Percentiles rank a stretch among this genome's conserved stretches.
Conservation (phyloP, 2,113 vertebrate species). For the Oenanthe melanoleuca region DNA sequence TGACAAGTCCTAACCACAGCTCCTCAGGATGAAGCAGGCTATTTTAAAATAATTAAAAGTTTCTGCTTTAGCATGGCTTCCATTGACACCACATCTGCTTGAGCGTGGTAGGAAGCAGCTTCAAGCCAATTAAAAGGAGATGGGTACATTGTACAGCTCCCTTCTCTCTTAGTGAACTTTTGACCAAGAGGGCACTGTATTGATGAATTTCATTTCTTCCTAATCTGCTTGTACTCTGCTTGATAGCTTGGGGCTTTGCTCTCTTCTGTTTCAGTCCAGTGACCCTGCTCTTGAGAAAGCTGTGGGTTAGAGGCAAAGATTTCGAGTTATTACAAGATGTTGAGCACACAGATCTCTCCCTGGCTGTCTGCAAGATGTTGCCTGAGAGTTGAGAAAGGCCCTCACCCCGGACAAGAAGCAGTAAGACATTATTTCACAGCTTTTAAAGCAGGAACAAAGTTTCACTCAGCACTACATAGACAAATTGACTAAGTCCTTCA, state of each 20-base stretch:
- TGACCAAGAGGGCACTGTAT: slow-evolving; percentile 28
- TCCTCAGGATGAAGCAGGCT: neutral
- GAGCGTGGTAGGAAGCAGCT: neutral
- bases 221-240: slow-evolving; percentile 49
- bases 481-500: neutral
- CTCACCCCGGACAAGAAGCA: neutral
- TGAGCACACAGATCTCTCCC: neutral
- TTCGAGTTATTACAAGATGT: slow-evolving; percentile 23
- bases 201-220: slow-evolving; percentile 62
- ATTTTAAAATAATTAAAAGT: slow-evolving; percentile 60
- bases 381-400: neutral
- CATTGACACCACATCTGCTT: slow-evolving; percentile 22
- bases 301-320: neutral
- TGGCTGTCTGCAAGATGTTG: neutral
- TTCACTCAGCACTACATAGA: neutral
- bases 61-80: slow-evolving; percentile 50
- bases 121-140: slow-evolving; percentile 59
- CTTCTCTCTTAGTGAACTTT: slow-evolving; percentile 9
- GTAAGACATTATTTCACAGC: neutral
- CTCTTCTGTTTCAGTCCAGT: slow-evolving; percentile 37
- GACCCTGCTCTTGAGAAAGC: slow-evolving; percentile 32
- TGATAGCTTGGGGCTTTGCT: slow-evolving; percentile 47
- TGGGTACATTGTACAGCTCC: neutral
- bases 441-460: neutral
- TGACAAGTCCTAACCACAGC: neutral